Evolutionary conservation across 1,140 invertebrate genomes (phyloP).

Genomic region (Mya arenaria): DNA sequence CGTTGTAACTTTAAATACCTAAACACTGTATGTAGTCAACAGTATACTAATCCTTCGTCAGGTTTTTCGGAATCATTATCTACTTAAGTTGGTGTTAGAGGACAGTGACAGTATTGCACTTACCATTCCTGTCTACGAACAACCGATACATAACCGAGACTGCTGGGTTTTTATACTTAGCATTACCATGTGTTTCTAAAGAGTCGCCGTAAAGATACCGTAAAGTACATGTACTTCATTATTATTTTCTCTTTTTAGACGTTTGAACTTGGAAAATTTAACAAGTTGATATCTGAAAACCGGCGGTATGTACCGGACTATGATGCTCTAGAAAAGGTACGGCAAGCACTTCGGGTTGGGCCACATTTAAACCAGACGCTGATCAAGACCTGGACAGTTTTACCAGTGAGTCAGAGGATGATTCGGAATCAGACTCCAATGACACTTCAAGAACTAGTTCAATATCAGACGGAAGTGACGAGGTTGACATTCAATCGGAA

Average conservation of each 20-base stretch:
- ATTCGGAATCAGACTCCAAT: background rate
- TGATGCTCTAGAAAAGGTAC: background rate
- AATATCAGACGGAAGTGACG: background rate
- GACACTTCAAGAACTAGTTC: no score
- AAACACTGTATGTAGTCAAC: background rate
- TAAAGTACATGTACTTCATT: no score
- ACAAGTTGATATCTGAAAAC: background rate
- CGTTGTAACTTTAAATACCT: background rate
- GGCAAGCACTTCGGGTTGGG: background rate
- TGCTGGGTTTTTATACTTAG: background rate
- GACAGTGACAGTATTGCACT: background rate
- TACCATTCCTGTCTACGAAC: background rate
- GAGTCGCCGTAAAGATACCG: background rate
- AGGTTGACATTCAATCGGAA: background rate
- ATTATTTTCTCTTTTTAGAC: background rate
- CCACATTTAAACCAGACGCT: background rate
- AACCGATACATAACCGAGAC: background rate
- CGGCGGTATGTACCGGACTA: background rate
- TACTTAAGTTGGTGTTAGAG: background rate
- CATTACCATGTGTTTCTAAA: no score
- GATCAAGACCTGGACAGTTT: background rate
- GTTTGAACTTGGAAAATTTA: background rate
- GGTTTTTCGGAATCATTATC: background rate
- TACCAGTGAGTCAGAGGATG: background rate
- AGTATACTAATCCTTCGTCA: background rate